phyloP scores from a whole-genome alignment of 1,140 invertebrate genomes.

The Drosophila tropicalis region DNA sequence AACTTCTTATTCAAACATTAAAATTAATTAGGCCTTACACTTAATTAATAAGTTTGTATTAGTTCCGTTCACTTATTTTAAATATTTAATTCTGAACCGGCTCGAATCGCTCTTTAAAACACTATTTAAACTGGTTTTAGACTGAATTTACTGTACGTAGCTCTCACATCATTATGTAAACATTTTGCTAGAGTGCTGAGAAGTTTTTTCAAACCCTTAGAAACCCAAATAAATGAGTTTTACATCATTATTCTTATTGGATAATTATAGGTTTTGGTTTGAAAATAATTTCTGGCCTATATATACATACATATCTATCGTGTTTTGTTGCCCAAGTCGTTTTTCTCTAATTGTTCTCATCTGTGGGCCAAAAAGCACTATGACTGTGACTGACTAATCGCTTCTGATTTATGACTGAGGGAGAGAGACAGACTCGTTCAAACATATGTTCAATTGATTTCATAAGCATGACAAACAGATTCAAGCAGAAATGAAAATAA shows the following conservation, averaged over 20 bases:
- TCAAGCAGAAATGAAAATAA: conserved; percentile 42
- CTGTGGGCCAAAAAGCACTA: conserved; percentile 28
- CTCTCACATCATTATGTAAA: not conserved
- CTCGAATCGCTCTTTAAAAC: not conserved
- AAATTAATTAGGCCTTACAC: not conserved
- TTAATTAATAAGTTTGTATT: not conserved
- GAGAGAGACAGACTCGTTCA: conserved; percentile 16
- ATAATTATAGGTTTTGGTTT: conserved; percentile 3
- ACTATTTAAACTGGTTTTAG: conserved; percentile 2
- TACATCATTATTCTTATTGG: not conserved
- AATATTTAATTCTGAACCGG: not conserved
- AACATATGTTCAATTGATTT: conserved; percentile 80
- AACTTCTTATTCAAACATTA: not conserved
- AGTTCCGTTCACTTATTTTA: not conserved
- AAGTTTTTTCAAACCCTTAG: not conserved
- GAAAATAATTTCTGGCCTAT: not conserved
- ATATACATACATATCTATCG: not conserved
- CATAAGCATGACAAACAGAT: conserved; percentile 73
- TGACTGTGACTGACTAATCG: conserved; percentile 61
- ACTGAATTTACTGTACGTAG: not conserved
- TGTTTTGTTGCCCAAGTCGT: conserved; percentile 67
- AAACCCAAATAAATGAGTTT: not conserved
- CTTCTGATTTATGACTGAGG: conserved; percentile 71
- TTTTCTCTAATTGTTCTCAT: conserved; percentile 69
- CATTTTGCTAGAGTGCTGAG: not conserved